Percentiles rank a stretch among this genome's conserved stretches.
These are phyloP conservation scores for Saturnia pavonia DNA, from an alignment of 2,888 invertebrate genomes.

Conservation along the genomic window DNA sequence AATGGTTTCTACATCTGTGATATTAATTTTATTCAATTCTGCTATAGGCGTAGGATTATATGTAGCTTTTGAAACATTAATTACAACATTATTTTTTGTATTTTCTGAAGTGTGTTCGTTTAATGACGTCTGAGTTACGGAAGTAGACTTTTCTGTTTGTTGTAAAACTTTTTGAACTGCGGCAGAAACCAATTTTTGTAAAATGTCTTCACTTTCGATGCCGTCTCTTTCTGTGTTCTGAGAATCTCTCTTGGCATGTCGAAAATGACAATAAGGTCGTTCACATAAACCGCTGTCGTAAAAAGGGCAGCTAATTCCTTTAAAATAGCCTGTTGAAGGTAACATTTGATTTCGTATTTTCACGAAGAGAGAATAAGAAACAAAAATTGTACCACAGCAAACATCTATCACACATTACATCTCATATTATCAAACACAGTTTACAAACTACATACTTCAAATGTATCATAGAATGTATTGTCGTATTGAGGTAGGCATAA, in stretches of 20 bases:
- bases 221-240: constrained; percentile 63
- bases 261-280: constrained; percentile 95
- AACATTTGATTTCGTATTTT: constrained; percentile 82
- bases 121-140: constrained; percentile 34
- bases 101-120: constrained; percentile 31
- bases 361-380: constrained; percentile 16
- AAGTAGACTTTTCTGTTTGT: constrained; percentile 61
- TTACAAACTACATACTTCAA: too few species aligned
- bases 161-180: constrained; percentile 83
- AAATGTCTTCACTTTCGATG: constrained; percentile 74
- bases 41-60: constrained; percentile 86
- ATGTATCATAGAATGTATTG: too few species aligned
- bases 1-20: constrained; percentile 50
- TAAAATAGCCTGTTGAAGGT: constrained; percentile 94
- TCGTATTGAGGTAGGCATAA: too few species aligned
- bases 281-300: constrained; percentile 90
- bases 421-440: too few species aligned
- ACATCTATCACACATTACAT: constrained; percentile 8
- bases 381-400: constrained; percentile 12
- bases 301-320: constrained; percentile 92
- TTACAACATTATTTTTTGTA: constrained; percentile 34
- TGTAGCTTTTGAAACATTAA: constrained; percentile 67
- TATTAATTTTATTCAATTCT: constrained; percentile 78
- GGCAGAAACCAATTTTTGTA: constrained; percentile 83
- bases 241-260: constrained; percentile 89